Conservation (phyloP, 2,113 vertebrate genomes). For the Malurus alboscapulatus region DNA sequence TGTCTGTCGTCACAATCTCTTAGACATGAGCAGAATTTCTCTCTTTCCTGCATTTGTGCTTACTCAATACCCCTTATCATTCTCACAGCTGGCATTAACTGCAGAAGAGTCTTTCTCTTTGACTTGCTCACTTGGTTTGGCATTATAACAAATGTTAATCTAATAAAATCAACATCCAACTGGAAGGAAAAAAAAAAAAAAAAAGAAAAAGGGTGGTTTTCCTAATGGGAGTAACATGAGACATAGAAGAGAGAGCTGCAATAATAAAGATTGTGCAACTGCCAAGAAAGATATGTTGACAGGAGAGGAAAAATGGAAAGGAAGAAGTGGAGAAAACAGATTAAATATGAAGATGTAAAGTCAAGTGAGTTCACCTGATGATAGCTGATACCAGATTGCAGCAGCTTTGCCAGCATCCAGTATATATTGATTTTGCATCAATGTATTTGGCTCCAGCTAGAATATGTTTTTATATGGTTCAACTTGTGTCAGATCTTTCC, state of each 20-base stretch:
- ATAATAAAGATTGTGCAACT: neutral
- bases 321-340: neutral
- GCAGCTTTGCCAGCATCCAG: neutral
- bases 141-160: neutral
- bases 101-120: neutral
- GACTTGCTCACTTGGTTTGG: neutral
- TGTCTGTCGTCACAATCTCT: neutral
- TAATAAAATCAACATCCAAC: neutral
- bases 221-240: neutral
- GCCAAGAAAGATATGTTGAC: neutral
- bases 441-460: neutral
- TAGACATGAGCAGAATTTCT: neutral
- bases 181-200: too few relatives aligned
- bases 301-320: neutral
- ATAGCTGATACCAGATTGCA: neutral
- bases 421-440: neutral
- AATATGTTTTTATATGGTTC: neutral
- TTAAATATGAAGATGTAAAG: neutral
- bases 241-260: neutral
- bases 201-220: fast-evolving
- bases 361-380: neutral
- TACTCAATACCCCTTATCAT: neutral
- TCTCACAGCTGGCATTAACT: neutral
- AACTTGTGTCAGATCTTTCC: neutral
- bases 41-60: neutral